phyloP scores from a whole-genome alignment of 2,888 invertebrate species.

The Cephalotes varians region DNA sequence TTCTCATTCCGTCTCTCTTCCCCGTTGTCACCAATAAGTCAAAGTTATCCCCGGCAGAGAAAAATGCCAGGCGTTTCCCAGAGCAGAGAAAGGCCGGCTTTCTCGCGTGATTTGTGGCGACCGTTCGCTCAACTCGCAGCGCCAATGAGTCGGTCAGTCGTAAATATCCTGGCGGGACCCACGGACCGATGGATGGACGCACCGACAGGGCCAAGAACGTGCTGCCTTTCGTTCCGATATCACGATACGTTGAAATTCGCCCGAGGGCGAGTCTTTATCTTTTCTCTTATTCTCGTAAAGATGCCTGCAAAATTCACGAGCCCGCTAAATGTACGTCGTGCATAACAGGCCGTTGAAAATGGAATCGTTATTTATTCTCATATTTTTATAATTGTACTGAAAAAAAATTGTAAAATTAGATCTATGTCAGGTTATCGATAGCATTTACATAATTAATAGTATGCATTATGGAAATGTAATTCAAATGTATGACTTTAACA shows the following conservation, averaged over 20 bases:
- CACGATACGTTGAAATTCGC: constrained; percentile 20
- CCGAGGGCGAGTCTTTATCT: neutral
- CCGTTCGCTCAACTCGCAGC: constrained; percentile 85
- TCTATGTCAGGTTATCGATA: neutral
- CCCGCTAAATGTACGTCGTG: neutral
- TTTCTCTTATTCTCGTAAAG: neutral
- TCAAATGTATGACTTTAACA: neutral
- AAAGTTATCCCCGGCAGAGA: constrained; percentile 85
- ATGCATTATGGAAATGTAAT: neutral
- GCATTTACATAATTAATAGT: neutral
- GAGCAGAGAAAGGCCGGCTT: constrained; percentile 85
- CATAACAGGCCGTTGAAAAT: neutral
- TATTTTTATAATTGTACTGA: neutral
- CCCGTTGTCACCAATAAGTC: constrained; percentile 85
- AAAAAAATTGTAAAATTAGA: neutral
- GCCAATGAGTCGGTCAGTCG: constrained; percentile 86
- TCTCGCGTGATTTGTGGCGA: constrained; percentile 85
- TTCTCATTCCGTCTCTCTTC: constrained; percentile 59
- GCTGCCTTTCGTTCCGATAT: constrained; percentile 29
- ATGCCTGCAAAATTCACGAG: neutral
- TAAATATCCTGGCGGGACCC: constrained; percentile 82
- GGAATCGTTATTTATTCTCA: neutral
- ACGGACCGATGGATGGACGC: constrained; percentile 75
- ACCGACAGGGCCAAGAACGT: constrained; percentile 66
- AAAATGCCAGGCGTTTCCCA: constrained; percentile 86